phyloP scores from a whole-genome alignment of 2,797 vertebrate species.

The Helostoma temminkii region DNA sequence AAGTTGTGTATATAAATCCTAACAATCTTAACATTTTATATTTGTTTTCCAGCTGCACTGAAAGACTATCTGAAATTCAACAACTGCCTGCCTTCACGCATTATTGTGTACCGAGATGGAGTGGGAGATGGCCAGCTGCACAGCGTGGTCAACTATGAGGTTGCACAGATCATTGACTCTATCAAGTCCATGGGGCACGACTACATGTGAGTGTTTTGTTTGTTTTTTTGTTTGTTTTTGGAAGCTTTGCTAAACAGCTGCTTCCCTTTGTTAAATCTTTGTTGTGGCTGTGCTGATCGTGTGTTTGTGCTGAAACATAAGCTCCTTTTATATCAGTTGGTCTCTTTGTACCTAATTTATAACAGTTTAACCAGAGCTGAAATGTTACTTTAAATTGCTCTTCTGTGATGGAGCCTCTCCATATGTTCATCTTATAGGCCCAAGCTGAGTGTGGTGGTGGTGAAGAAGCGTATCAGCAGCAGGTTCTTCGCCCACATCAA shows the following conservation, averaged over 20 bases:
- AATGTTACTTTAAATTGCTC: background rate
- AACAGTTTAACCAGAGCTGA: too few species aligned
- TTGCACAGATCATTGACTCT: conserved; percentile 91
- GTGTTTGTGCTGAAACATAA: too few species aligned
- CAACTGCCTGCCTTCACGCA: conserved; percentile 89
- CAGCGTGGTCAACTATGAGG: conserved; percentile 91
- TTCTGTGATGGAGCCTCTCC: background rate
- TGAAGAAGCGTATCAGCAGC: conserved; percentile 92
- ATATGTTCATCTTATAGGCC: conserved; percentile 80
- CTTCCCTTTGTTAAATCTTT: background rate
- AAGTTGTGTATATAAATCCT: background rate
- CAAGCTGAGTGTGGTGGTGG: conserved; percentile 92
- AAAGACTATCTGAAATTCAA: conserved; percentile 89
- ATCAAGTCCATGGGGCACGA: conserved; percentile 87
- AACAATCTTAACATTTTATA: background rate
- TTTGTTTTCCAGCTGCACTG: conserved; percentile 85
- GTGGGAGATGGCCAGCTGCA: conserved; percentile 95
- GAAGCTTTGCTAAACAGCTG: background rate
- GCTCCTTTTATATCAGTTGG: too few species aligned
- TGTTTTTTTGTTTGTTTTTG: background rate
- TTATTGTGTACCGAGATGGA: conserved; percentile 95
- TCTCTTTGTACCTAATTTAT: too few species aligned
- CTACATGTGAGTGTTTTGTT: conserved; percentile 83
- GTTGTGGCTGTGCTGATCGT: background rate
- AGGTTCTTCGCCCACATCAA: conserved; percentile 88